Conservation (phyloP, 1,140 invertebrate species). For the Calephelis nemesis region DNA sequence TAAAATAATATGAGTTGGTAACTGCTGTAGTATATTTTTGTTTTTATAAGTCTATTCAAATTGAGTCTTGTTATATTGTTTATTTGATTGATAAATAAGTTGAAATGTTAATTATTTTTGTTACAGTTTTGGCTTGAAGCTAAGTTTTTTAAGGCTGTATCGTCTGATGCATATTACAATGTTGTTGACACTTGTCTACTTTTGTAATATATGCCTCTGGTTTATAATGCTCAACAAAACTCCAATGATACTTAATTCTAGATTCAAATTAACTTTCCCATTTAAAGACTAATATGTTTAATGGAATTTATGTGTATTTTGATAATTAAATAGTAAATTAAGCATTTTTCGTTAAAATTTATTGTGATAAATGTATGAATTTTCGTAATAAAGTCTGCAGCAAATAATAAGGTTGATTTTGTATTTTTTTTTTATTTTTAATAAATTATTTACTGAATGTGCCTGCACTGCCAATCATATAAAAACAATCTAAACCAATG, state of each 20-base stretch:
- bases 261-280: conserved; percentile 50
- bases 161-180: conserved; percentile 67
- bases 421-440: too few relatives aligned
- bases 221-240: conserved; percentile 63
- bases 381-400: neutral
- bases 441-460: too few relatives aligned
- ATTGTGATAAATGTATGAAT: neutral
- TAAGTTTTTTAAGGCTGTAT: conserved; percentile 63
- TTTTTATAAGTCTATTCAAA: too few relatives aligned
- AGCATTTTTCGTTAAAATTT: too few relatives aligned
- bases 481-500: too few relatives aligned
- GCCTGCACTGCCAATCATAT: too few relatives aligned
- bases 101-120: conserved; percentile 26
- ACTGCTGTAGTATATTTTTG: too few relatives aligned
- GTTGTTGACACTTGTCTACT: conserved; percentile 60
- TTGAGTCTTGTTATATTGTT: too few relatives aligned
- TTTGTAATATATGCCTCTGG: conserved; percentile 69
- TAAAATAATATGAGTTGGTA: too few relatives aligned
- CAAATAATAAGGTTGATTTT: too few relatives aligned
- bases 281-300: conserved; percentile 2
- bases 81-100: neutral
- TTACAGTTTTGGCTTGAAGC: conserved; percentile 64
- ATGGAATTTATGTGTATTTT: neutral
- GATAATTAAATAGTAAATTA: neutral
- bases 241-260: conserved; percentile 47